Evolutionary conservation across 2,888 invertebrate genomes (phyloP).

Genomic region (Drosophila setosimentum): DNA sequence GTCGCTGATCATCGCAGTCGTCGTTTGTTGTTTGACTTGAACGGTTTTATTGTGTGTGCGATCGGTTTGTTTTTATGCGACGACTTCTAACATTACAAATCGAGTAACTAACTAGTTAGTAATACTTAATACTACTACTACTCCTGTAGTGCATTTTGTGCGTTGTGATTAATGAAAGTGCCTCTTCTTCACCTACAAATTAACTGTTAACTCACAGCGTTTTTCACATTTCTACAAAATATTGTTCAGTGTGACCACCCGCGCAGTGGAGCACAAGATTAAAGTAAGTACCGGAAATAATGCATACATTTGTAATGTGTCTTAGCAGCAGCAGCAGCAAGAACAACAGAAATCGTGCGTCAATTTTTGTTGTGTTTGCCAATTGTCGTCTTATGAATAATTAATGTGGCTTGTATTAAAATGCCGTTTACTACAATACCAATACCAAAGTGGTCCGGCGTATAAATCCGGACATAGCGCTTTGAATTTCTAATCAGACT

Average conservation of each 20-base stretch:
- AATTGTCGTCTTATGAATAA: conserved; percentile 68
- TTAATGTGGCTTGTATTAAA: conserved; percentile 62
- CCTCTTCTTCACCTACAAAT: conserved; percentile 5
- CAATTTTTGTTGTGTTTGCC: conserved; percentile 27
- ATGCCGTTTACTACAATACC: conserved; percentile 55
- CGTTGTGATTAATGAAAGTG: conserved; percentile 34
- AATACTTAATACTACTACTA: background rate
- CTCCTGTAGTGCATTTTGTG: conserved; percentile 35
- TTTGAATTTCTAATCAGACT: conserved; percentile 76
- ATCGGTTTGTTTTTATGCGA: conserved; percentile 35
- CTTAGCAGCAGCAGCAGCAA: conserved; percentile 4
- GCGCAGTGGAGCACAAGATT: conserved; percentile 49
- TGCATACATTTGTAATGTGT: background rate
- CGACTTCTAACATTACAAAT: conserved; percentile 35
- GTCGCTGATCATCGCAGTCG: conserved; percentile 69
- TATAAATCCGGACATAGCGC: conserved; percentile 37
- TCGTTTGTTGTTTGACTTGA: conserved; percentile 74
- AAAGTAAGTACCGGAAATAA: conserved; percentile 73
- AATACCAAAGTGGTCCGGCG: conserved; percentile 59
- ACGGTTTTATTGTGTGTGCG: conserved; percentile 53
- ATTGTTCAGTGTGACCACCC: conserved; percentile 44
- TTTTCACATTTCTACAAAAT: background rate
- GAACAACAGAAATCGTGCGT: conserved; percentile 21
- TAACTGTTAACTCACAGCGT: conserved; percentile 21
- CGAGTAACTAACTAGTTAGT: conserved; percentile 6